Conservation (phyloP, 2,888 invertebrate genomes). For the Gortyna flavago region DNA sequence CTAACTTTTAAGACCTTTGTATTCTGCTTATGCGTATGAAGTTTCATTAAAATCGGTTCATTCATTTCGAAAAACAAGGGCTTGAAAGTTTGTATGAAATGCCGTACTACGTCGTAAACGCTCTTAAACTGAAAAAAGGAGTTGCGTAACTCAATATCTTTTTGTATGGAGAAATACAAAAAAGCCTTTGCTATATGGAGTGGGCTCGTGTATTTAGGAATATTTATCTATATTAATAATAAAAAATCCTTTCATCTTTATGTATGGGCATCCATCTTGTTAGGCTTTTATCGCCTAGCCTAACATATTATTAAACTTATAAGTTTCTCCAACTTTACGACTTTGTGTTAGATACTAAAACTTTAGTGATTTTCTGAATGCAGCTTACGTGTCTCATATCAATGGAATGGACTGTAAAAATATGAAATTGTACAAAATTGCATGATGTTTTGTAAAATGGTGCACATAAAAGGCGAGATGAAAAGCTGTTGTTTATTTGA, state of each 20-base stretch:
- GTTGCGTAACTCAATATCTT: not conserved
- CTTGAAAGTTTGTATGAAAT: too few relatives aligned
- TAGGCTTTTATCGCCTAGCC: conserved; percentile 31
- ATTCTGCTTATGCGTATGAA: too few relatives aligned
- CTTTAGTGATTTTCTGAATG: conserved; percentile 48
- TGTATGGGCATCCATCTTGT: conserved; percentile 34
- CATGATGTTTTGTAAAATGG: conserved; percentile 36
- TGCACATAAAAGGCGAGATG: conserved; percentile 46
- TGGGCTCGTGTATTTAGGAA: not conserved
- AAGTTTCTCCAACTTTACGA: conserved; percentile 44
- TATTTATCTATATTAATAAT: conserved; percentile 53
- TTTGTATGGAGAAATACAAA: not conserved
- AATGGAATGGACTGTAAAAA: conserved; percentile 51
- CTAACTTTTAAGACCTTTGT: too few relatives aligned
- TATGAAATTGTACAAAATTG: conserved; percentile 50
- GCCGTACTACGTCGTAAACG: too few relatives aligned
- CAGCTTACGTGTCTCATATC: conserved; percentile 51
- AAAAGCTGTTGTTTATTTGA: conserved; percentile 51
- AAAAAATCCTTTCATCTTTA: conserved; percentile 52
- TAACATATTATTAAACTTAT: conserved; percentile 55
- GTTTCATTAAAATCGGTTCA: too few relatives aligned
- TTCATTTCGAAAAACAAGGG: too few relatives aligned
- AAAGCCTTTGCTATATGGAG: not conserved
- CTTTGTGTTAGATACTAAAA: conserved; percentile 38
- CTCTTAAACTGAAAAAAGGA: too few relatives aligned